These are phyloP conservation scores for Desmodus rotundus DNA, from an alignment of 2,113 vertebrate species.

Conservation along the genomic window DNA sequence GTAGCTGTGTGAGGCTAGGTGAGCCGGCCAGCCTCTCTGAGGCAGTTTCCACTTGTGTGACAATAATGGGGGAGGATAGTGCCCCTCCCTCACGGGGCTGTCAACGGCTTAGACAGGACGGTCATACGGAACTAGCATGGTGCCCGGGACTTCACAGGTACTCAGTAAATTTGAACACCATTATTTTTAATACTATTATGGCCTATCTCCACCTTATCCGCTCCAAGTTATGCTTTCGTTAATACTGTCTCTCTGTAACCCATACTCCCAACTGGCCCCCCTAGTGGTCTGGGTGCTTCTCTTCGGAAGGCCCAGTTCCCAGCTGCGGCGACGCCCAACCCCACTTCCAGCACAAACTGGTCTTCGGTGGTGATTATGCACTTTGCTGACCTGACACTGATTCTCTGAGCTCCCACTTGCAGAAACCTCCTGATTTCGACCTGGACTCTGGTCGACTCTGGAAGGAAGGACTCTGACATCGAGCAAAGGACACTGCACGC, in stretches of 20 bases:
- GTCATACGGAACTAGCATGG: background rate
- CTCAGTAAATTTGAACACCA: background rate
- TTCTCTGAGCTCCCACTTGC: background rate
- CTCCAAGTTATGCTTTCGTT: background rate
- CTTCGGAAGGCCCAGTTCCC: background rate
- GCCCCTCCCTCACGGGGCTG: background rate
- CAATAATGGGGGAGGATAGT: fast-evolving
- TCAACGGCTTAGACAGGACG: background rate
- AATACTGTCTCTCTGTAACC: background rate
- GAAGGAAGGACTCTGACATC: background rate
- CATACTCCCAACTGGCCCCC: background rate
- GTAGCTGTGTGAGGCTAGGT: background rate
- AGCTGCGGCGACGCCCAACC: background rate
- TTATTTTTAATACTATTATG: background rate
- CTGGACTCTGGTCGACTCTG: too few relatives aligned
- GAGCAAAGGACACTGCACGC: background rate
- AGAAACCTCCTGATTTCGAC: background rate
- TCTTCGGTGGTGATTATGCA: background rate
- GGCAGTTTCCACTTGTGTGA: background rate
- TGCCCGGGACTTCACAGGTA: background rate
- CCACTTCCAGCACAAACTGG: background rate
- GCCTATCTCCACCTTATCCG: background rate
- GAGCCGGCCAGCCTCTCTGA: background rate
- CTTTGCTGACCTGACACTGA: background rate
- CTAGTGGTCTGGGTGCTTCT: background rate